phyloP scores from a whole-genome alignment of 2,888 invertebrate genomes.

The Suillia variegata region DNA sequence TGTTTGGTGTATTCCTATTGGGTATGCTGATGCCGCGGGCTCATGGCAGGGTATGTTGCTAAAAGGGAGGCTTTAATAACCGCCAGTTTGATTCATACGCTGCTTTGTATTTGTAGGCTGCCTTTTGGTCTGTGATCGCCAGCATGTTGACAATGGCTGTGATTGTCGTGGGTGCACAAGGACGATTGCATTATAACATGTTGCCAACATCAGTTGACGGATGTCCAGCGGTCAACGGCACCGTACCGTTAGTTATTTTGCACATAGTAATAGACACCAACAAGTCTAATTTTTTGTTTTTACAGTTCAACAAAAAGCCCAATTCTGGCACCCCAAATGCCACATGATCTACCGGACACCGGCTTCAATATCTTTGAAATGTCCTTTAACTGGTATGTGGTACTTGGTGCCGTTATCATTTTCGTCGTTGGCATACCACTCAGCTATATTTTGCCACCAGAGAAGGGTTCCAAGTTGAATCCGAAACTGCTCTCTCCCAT shows the following conservation, averaged over 20 bases:
- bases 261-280: neutral
- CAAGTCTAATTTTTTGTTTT: too few species aligned
- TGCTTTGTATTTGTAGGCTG: constrained; percentile 37
- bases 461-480: constrained; percentile 40
- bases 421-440: constrained; percentile 63
- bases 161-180: constrained; percentile 48
- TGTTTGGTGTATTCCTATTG: constrained; percentile 69
- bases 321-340: too few species aligned
- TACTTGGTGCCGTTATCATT: constrained; percentile 63
- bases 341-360: constrained; percentile 2
- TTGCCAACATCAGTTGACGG: constrained; percentile 41
- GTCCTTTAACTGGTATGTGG: constrained; percentile 67
- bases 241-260: constrained; percentile 9
- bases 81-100: neutral
- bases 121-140: constrained; percentile 38
- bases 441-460: constrained; percentile 62
- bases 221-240: constrained; percentile 38
- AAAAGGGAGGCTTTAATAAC: neutral
- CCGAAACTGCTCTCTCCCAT: constrained; percentile 45
- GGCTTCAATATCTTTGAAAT: constrained; percentile 62
- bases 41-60: constrained; percentile 56
- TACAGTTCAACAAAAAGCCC: neutral
- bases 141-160: constrained; percentile 45
- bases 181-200: constrained; percentile 39
- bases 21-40: constrained; percentile 72